phyloP scores from a whole-genome alignment of 1,140 invertebrate species.

The Riptortus pedestris region DNA sequence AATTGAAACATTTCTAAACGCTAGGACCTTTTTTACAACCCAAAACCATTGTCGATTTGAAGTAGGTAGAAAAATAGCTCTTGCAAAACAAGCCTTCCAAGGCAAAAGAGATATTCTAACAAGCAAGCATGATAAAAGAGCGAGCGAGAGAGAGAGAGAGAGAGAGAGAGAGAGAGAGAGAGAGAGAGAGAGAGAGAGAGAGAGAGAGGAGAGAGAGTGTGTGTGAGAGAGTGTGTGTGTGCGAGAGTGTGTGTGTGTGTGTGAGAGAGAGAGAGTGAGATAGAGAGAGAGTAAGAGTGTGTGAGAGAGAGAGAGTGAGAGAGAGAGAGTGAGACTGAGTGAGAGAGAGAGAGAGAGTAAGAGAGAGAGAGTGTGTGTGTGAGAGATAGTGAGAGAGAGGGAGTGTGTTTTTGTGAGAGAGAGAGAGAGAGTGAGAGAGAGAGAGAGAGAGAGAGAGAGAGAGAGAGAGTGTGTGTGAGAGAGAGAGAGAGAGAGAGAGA shows the following conservation, averaged over 20 bases:
- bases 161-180: too few relatives aligned
- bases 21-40: too few relatives aligned
- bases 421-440: neutral
- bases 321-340: neutral
- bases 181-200: too few relatives aligned
- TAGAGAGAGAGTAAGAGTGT: neutral
- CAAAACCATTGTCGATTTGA: too few relatives aligned
- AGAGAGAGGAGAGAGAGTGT: neutral
- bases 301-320: neutral
- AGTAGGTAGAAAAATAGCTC: too few relatives aligned
- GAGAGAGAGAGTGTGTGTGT: neutral
- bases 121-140: too few relatives aligned
- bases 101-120: too few relatives aligned
- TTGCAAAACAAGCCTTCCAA: too few relatives aligned
- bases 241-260: neutral
- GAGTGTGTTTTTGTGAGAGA: neutral
- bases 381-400: neutral
- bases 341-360: neutral
- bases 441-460: too few relatives aligned
- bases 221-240: neutral
- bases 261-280: neutral
- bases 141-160: too few relatives aligned
- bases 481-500: too few relatives aligned
- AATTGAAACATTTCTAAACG: too few relatives aligned
- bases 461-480: neutral